phyloP scores from a whole-genome alignment of 2,888 invertebrate genomes.

The Boloria selene region DNA sequence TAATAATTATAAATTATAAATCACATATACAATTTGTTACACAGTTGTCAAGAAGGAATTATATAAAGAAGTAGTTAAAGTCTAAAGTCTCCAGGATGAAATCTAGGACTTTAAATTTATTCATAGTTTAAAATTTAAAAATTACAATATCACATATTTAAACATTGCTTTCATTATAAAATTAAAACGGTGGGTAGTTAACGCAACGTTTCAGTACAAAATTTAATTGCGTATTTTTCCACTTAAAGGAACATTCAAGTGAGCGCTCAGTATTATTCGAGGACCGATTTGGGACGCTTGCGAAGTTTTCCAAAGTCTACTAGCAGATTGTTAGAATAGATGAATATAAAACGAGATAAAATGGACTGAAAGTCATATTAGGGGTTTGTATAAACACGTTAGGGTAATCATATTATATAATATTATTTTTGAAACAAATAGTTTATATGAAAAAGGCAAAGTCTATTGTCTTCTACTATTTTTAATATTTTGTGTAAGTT shows the following conservation, averaged over 20 bases:
- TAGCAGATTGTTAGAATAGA: constrained; percentile 48
- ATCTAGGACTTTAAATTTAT: too few relatives aligned
- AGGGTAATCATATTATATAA: not conserved
- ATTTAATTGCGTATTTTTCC: constrained; percentile 48
- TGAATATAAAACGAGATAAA: constrained; percentile 41
- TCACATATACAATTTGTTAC: too few relatives aligned
- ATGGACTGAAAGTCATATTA: constrained; percentile 28
- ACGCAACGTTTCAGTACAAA: constrained; percentile 5
- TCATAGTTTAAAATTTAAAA: too few relatives aligned
- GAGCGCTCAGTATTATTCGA: constrained; percentile 57
- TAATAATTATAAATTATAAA: too few relatives aligned
- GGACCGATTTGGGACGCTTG: constrained; percentile 49
- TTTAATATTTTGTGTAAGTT: too few relatives aligned
- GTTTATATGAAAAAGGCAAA: too few relatives aligned
- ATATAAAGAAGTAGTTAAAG: too few relatives aligned
- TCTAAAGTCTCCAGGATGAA: too few relatives aligned
- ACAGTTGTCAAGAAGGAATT: too few relatives aligned
- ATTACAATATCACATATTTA: too few relatives aligned
- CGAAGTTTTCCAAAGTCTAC: constrained; percentile 45
- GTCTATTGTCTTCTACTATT: too few relatives aligned
- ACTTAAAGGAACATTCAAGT: constrained; percentile 51
- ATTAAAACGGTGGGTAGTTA: too few relatives aligned
- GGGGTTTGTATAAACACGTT: constrained; percentile 7
- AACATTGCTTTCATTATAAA: not conserved
- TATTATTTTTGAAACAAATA: not conserved